Evolutionary conservation across 2,797 vertebrate genomes (phyloP).

Genomic region (Hemibagrus guttatus): DNA sequence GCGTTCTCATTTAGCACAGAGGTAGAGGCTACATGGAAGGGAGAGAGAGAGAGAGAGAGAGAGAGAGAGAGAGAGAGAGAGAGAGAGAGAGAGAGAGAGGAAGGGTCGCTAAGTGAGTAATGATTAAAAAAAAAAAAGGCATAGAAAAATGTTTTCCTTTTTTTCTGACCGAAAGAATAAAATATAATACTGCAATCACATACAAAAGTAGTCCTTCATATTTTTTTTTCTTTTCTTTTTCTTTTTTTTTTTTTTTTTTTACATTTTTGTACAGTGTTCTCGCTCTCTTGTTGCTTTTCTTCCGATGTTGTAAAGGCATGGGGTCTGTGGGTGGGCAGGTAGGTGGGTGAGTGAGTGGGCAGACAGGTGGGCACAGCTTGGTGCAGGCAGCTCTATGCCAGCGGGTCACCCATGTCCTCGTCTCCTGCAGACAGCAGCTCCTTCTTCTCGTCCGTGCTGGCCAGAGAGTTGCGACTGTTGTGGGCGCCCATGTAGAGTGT

Average conservation of each 20-base stretch:
- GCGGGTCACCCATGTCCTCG: conserved; percentile 90
- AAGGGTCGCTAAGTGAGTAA: conserved; percentile 59
- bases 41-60: conserved; percentile 7
- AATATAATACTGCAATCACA: conserved; percentile 99
- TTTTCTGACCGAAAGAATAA: conserved; percentile 79
- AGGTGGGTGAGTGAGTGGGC: conserved; percentile 21
- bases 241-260: conserved; percentile 71
- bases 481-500: conserved; percentile 98
- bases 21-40: conserved; percentile 79
- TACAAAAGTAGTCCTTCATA: conserved; percentile 99
- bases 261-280: conserved; percentile 97
- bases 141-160: conserved; percentile 79
- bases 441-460: conserved; percentile 97
- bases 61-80: background rate
- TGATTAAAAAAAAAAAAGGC: conserved; percentile 69
- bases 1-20: conserved; percentile 75
- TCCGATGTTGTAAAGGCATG: conserved; percentile 70
- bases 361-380: conserved; percentile 55
- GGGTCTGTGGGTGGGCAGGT: conserved; percentile 51
- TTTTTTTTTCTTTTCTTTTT: conserved; percentile 62
- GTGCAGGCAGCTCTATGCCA: conserved; percentile 82
- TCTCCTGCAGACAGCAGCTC: conserved; percentile 91
- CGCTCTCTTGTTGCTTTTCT: conserved; percentile 71
- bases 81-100: background rate
- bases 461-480: conserved; percentile 95